These are phyloP conservation scores for Boulengeromyrus knoepffleri DNA, from an alignment of 2,113 vertebrate genomes.

Conservation along the genomic window DNA sequence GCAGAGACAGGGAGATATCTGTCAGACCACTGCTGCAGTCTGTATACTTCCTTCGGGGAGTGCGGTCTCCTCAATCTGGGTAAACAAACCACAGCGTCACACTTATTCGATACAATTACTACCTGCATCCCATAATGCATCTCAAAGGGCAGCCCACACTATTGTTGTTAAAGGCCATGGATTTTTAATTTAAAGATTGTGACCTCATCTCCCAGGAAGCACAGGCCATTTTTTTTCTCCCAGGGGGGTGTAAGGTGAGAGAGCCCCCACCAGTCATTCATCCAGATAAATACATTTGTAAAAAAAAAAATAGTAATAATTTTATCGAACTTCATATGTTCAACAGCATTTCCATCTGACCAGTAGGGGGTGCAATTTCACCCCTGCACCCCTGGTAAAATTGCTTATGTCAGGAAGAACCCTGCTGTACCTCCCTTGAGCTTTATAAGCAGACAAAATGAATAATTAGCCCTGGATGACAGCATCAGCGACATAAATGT, in stretches of 20 bases:
- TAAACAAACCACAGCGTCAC: neutral
- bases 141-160: neutral
- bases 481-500: neutral
- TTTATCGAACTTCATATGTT: neutral
- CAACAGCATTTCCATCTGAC: neutral
- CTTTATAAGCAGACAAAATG: neutral
- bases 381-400: neutral
- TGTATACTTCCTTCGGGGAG: neutral
- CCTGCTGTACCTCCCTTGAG: neutral
- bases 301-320: neutral
- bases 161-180: neutral
- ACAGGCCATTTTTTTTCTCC: neutral
- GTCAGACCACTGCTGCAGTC: neutral
- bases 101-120: neutral
- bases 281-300: neutral
- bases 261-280: neutral
- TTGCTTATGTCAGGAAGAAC: neutral
- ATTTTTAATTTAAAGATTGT: neutral
- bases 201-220: neutral
- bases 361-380: neutral
- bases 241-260: neutral
- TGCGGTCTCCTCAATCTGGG: neutral
- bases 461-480: neutral
- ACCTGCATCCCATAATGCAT: neutral
- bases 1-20: conserved; percentile 17